Evolutionary conservation across 1,140 invertebrate species (phyloP), one percentile per base, ranked within the genome.

Genomic region (Habropoda laboriosa): DNA sequence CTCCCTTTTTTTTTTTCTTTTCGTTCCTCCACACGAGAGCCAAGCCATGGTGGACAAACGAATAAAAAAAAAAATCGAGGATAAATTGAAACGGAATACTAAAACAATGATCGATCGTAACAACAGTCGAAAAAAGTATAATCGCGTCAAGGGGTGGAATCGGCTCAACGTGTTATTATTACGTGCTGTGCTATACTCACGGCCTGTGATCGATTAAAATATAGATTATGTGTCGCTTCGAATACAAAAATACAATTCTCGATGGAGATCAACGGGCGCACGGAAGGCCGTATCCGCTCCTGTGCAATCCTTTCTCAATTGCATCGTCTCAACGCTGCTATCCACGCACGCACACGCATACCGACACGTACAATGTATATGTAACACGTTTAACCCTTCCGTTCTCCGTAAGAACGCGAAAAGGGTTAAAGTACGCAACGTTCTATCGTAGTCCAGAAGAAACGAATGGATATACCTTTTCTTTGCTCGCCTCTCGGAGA

Each of bases 221-320:
- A 85, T 85, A 86, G 82, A 75, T 86, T 86, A 77, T 67, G 55
- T 67, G 30, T 82, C 77, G 64, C 61, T 58, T 82, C 58, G 72
- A 71, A 80, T 83, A 87, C 55, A 87, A 86, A 86, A 87, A 86
- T 87, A 86, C 84, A 79, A 85, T 83, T 86, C 80, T 85, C 71
- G 75, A 51, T 71, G 51, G 57, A 71, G 79, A 77, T 72, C 55
- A 72, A 75, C 73, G 71, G 70, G 61, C 55, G 67, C 73, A 81
- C 82, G 49, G 55, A 79, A 66, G 53, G 72, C 58, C 79, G 60
- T 32, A 80, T 42, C 40, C 35, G 63, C 60, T 38, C 40, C 67
- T 49, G 57, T 70, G 55, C 67, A 38, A 47, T 53, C 66, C 18
- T 45, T 60, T 68, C 64, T 66, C 45, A 35, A 51, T 64, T 47